These are phyloP conservation scores for Microtus ochrogaster DNA, from an alignment of 2,113 vertebrate species.

Conservation along the genomic window DNA sequence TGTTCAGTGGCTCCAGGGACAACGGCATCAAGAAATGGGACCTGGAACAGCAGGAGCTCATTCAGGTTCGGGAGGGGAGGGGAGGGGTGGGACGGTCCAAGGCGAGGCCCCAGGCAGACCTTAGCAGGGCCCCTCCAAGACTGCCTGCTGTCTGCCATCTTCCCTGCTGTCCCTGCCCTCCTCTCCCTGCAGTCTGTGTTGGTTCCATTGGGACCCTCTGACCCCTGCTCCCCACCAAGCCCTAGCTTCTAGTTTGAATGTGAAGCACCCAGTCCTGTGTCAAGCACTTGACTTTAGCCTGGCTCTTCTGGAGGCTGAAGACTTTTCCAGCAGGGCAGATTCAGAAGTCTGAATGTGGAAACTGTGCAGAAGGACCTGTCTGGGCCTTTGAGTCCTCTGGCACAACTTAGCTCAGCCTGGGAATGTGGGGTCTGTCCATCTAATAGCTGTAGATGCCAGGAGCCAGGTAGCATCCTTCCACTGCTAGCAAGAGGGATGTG, in stretches of 20 bases:
- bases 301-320: background rate
- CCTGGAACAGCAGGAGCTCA: slow-evolving; percentile 95
- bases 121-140: background rate
- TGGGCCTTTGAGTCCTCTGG: background rate
- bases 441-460: background rate
- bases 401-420: background rate
- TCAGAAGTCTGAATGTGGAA: background rate
- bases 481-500: fast-evolving
- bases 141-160: too few species aligned
- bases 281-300: fast-evolving
- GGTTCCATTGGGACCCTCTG: background rate
- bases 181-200: background rate
- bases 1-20: slow-evolving; percentile 97
- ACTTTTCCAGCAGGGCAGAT: background rate
- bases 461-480: background rate
- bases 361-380: background rate
- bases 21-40: slow-evolving; percentile 99
- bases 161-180: fast-evolving
- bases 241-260: background rate
- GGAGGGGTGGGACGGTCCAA: background rate
- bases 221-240: background rate
- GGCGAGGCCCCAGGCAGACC: background rate
- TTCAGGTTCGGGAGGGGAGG: slow-evolving; percentile 87
- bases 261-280: background rate
- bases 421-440: background rate